Percentiles rank a stretch among this genome's conserved stretches.
These are phyloP conservation scores for Drosophila sp. DNA, from an alignment of 1,140 invertebrate species.

Conservation along the genomic window DNA sequence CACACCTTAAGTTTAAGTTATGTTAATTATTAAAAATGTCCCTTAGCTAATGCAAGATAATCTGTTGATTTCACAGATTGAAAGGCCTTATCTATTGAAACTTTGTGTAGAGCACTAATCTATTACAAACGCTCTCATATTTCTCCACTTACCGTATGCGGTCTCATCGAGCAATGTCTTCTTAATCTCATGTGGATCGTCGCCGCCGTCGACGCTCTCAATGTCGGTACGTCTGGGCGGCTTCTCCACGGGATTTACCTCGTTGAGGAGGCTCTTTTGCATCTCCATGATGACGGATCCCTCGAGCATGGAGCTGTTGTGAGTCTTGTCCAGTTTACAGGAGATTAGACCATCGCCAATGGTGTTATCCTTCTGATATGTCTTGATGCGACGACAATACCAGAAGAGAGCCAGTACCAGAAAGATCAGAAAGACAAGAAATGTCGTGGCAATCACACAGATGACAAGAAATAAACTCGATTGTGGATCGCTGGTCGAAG, in stretches of 20 bases:
- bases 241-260: conserved; percentile 92
- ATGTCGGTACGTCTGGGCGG: conserved; percentile 90
- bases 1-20: too few species aligned
- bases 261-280: conserved; percentile 92
- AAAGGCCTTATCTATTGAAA: too few species aligned
- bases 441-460: conserved; percentile 86
- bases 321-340: conserved; percentile 86
- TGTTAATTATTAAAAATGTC: too few species aligned
- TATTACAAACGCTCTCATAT: not conserved
- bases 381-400: conserved; percentile 86
- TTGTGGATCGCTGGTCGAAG: conserved; percentile 67
- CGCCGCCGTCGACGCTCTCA: conserved; percentile 88
- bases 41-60: too few species aligned
- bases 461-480: conserved; percentile 86
- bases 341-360: conserved; percentile 80
- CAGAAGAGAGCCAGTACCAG: conserved; percentile 89
- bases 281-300: conserved; percentile 88
- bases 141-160: conserved; percentile 88
- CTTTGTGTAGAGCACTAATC: too few species aligned
- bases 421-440: conserved; percentile 87
- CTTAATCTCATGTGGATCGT: conserved; percentile 92
- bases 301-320: conserved; percentile 87
- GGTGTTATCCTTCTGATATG: conserved; percentile 85
- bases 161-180: conserved; percentile 91
- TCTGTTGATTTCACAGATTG: too few species aligned